Base-by-base conservation (phyloP, 2,888 invertebrate species). In the Argyresthia goedartella region DNA sequence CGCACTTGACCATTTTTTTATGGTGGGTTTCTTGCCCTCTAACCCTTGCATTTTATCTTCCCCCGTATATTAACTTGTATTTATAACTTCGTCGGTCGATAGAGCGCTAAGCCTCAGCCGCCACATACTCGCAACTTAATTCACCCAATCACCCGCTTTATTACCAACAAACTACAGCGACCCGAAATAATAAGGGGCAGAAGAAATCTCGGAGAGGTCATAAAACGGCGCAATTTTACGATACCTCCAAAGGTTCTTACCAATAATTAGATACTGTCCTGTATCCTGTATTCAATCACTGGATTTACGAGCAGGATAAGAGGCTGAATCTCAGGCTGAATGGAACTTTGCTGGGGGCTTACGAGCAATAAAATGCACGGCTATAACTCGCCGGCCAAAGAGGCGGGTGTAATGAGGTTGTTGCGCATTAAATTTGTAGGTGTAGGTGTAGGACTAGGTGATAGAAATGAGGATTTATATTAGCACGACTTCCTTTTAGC, bases 221-320 rank as follows among this genome's bases (percentile, higher is more conserved):
- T 69, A 69, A 67, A 69, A 48, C 33, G 25, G 25, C 25, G 25
- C 25, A 25, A 25, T 25, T 25, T 15, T 44, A 15, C 14, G 14
- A 44, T 10, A 10, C 15, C 13, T 8, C 44, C 44, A 44, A 34
- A 55, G 57, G 54, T 25, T 59, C 64, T 67, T 60, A 63, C 58
- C 60, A 60, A 67, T 69, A 69, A 69, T 69, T 69, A 69, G 64
- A 57, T 58, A 57, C 58, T 41, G 60, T 57, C 55, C 57, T 57
- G 57, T 55, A 56, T 55, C 59, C 57, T 60, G 61, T 63, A 65
- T 66, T 69, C 66, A 66, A 60, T 60, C 60, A 56, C 54, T 46
- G 57, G 56, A 49, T 56, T 58, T 55, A 57, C 52, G 47, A 56
- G 51, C 54, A 42, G 56, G 55, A 55, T 56, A 49, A 57, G 53